These are phyloP conservation scores for Rhodophaea formosa DNA, from an alignment of 2,888 invertebrate species.

Conservation along the genomic window DNA sequence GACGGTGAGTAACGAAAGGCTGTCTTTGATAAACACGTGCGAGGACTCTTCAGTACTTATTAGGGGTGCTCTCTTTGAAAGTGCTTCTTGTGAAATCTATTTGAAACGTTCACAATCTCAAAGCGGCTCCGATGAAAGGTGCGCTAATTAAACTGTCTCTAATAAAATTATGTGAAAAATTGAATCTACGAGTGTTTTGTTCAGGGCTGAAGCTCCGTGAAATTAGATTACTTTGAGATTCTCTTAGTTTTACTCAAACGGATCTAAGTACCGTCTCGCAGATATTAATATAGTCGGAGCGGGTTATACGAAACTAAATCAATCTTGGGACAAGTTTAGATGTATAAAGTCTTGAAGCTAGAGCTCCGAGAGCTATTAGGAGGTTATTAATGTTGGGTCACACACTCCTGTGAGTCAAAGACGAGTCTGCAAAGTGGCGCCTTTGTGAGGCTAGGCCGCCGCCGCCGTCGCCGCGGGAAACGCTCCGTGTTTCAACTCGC, in stretches of 20 bases:
- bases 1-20: conserved; percentile 82
- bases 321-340: conserved; percentile 19
- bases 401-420: conserved; percentile 70
- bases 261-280: conserved; percentile 3
- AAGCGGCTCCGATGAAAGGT: conserved; percentile 75
- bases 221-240: conserved; percentile 35
- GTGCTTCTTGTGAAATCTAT: conserved; percentile 80
- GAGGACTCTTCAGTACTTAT: conserved; percentile 82
- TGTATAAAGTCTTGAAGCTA: conserved; percentile 25
- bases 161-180: conserved; percentile 79
- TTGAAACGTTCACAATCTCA: conserved; percentile 79
- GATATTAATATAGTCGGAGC: conserved; percentile 9
- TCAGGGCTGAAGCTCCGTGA: conserved; percentile 50
- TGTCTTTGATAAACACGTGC: conserved; percentile 82
- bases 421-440: conserved; percentile 70
- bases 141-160: conserved; percentile 80
- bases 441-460: conserved; percentile 58
- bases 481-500: conserved; percentile 48
- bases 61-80: conserved; percentile 81
- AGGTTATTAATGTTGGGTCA: conserved; percentile 74
- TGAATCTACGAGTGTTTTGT: conserved; percentile 62
- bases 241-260: conserved; percentile 23
- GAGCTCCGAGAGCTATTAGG: conserved; percentile 53
- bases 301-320: conserved; percentile 7
- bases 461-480: conserved; percentile 43